Evolutionary conservation across 35 echinoderm and acorn worm genomes (phyloP), one percentile per base, ranked within the genome.

Genomic region (Heliocidaris tuberculata): DNA sequence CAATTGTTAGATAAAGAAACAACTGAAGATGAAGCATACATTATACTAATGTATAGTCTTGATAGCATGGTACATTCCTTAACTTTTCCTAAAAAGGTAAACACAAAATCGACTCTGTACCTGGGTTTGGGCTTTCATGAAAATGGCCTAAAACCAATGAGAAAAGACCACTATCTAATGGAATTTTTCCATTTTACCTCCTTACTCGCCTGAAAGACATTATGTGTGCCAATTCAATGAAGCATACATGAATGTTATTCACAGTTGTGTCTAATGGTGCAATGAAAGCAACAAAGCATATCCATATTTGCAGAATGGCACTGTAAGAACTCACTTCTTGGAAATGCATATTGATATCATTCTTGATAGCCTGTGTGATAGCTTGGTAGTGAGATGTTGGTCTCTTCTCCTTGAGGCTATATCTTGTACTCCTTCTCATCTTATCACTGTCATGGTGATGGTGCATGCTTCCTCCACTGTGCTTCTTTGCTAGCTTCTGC

Each of bases 311-410:
- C 11, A 15, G 52, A 15, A 56, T 78, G 21, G 65, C 65, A 78
- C 27, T 78, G 7, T 5, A 21, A 78, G 29, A 32, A 89, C 47
- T 89, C 50, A 93, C 91, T 27, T 93, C 91, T 49, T 93, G 48
- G 50, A 93, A 93, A 13, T 93, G 91, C 48, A 48, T 32, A 19
- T 19, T 49, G 48, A 93, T 42, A 31, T 93, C 50, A 11, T 13
- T 59, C 91, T 93, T 93, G 5, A 93, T 16, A 21, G 13, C 27
- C 91, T 93, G 91, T 9, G 91, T 93, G 47, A 93, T 27, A 30
- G 91, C 91, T 31, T 93, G 91, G 91, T 48, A 93, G 91, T 93
- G 91, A 9, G 91, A 13, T 9, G 91, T 93, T 4, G 91, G 91
- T 59, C 50, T 19, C 6, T 59, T 49, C 91, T 93, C 48, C 8